Evolutionary conservation across 2,797 vertebrate species (phyloP).

Genomic region (Hapalemur alaotrensis): DNA sequence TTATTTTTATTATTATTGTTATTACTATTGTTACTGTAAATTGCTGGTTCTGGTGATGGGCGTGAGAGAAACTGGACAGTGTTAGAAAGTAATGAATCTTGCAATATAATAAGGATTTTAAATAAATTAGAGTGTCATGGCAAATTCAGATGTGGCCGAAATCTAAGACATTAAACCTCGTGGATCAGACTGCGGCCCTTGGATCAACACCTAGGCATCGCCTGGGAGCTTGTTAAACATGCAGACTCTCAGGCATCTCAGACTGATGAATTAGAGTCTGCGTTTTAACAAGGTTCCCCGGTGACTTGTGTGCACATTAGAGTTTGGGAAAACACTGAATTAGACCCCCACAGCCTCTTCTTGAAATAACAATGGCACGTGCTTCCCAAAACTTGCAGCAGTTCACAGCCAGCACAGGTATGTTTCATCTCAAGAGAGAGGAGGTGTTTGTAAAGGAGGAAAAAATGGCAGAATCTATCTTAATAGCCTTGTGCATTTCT

Average conservation of each 20-base stretch:
- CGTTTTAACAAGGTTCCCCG: too few relatives aligned
- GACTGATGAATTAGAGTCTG: too few relatives aligned
- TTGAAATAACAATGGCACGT: neutral
- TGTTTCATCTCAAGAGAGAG: neutral
- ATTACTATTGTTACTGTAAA: neutral
- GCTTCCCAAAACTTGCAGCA: neutral
- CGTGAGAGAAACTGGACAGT: neutral
- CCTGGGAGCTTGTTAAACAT: neutral
- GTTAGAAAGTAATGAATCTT: neutral
- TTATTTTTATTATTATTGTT: neutral
- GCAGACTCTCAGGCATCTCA: neutral
- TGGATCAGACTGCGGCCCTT: neutral
- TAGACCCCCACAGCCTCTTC: too few relatives aligned
- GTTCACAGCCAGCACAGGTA: neutral
- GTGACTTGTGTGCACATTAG: too few relatives aligned
- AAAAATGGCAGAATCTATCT: neutral
- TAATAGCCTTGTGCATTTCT: too few relatives aligned
- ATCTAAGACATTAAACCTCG: neutral
- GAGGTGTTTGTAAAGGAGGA: too few relatives aligned
- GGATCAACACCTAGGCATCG: neutral
- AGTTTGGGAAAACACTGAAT: too few relatives aligned
- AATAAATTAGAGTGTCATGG: neutral
- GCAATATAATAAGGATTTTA: neutral
- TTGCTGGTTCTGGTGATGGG: neutral
- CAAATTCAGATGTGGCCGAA: neutral